Evolutionary conservation across 2,888 invertebrate species (phyloP), one percentile per base, ranked within the genome.

Genomic region (Tetragnatha montana): DNA sequence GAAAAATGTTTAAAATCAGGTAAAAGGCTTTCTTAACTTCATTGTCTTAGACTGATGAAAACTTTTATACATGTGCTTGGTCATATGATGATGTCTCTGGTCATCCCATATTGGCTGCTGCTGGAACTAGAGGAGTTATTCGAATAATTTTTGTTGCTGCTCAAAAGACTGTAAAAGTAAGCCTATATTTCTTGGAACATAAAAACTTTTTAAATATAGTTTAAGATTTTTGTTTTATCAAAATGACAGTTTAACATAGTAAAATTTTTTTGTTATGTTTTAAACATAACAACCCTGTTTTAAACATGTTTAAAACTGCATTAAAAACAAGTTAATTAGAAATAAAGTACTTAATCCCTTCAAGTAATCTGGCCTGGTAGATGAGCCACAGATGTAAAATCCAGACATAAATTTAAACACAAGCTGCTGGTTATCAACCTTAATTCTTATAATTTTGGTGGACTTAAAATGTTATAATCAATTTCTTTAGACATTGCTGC

Each of bases 11-110:
- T 35, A 35, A 35, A 60, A 60, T 17, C 12, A 17, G 12, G 12
- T 17, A 60, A 60, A 6, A 12, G 2, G 60, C 14, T 60, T 4
- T 60, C 17, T 60, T 10, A 60, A 17, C 60, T 60, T 8, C 8
- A 8, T 60, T 60, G 60, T 60, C 60, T 88, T 92, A 97, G 97
- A 94, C 96, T 2, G 98, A 98, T 93, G 99, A 99, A 94, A 98
- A 97, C 93, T 98, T 97, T 94, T 99, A 99, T 94, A 98, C 98
- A 0, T 98, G 98, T 93, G 98, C 98, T 0, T 99, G 99, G 99
- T 97, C 98, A 0, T 97, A 96, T 92, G 98, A 98, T 92, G 96
- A 96, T 91, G 95, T 96, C 91, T 95, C 95, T 0, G 96, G 96
- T 0, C 95, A 96, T 91, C 97, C 98, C 0, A 94, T 99, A 50